phyloP scores from a whole-genome alignment of 2,888 invertebrate genomes.

The Apomyelois bistriatella region DNA sequence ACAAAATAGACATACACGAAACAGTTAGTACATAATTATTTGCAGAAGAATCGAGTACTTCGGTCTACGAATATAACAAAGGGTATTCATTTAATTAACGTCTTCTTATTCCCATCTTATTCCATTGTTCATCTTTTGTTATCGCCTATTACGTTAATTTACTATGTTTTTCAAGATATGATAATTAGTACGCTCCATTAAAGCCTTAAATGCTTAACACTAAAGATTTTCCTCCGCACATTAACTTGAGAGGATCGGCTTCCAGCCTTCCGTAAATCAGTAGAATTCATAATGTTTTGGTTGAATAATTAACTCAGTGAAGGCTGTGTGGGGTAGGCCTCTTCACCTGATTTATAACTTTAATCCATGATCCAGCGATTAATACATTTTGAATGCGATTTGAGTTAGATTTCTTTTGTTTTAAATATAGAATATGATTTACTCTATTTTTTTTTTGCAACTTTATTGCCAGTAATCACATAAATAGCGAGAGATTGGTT shows the following conservation, averaged over 20 bases:
- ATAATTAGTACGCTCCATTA: not conserved
- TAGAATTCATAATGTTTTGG: slow-evolving; percentile 9
- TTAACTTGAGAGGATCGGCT: slow-evolving; percentile 3
- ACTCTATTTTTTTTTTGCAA: no score
- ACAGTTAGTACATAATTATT: no score
- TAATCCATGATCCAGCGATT: not conserved
- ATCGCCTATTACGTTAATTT: no score
- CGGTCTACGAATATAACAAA: no score
- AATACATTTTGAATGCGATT: not conserved
- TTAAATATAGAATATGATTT: not conserved
- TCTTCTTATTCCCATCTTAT: no score
- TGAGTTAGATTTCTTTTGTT: not conserved
- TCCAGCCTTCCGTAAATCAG: slow-evolving; percentile 9
- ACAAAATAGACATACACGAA: no score
- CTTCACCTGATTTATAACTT: slow-evolving; percentile 8
- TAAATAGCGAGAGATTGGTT: no score
- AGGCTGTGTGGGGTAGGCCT: not conserved
- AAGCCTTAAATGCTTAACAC: not conserved
- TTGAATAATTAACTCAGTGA: slow-evolving; percentile 11
- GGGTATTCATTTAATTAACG: no score
- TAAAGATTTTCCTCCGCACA: not conserved
- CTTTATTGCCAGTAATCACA: no score
- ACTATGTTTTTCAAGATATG: not conserved
- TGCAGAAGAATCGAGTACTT: no score
- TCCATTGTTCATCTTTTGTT: no score